Percentiles rank a stretch among this genome's conserved stretches.
Evolutionary conservation across 1,140 invertebrate species (phyloP).

Genomic region (Spodoptera litura): DNA sequence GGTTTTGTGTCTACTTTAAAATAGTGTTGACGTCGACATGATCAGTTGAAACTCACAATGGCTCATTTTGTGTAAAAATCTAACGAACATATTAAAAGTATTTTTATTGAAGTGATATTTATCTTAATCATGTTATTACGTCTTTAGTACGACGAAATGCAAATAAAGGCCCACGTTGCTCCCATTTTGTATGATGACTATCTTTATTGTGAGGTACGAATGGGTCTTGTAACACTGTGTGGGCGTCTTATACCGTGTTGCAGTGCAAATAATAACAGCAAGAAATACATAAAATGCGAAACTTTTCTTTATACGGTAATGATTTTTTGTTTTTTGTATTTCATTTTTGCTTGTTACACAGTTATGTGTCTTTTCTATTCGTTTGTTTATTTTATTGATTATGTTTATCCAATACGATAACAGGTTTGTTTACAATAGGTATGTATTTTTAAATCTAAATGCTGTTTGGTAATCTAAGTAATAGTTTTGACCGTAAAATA

Average conservation of each 20-base stretch:
- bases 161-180: neutral
- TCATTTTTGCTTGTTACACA: neutral
- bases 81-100: too few species aligned
- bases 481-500: too few species aligned
- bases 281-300: neutral
- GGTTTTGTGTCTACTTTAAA: too few species aligned
- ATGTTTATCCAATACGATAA: neutral
- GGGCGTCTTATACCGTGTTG: neutral
- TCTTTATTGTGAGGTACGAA: neutral
- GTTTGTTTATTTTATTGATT: neutral
- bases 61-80: too few species aligned
- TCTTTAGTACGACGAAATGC: neutral
- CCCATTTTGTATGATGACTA: neutral
- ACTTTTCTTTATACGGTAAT: neutral
- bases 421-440: too few species aligned
- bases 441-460: too few species aligned
- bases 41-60: too few species aligned
- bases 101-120: too few species aligned
- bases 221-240: neutral
- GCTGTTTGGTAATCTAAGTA: too few species aligned
- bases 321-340: neutral
- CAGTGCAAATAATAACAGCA: conserved; percentile 4
- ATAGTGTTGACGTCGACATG: too few species aligned
- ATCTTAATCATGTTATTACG: too few species aligned
- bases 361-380: too few species aligned